Conservation (phyloP, 2,888 invertebrate genomes). For the Drosophila atripex region DNA sequence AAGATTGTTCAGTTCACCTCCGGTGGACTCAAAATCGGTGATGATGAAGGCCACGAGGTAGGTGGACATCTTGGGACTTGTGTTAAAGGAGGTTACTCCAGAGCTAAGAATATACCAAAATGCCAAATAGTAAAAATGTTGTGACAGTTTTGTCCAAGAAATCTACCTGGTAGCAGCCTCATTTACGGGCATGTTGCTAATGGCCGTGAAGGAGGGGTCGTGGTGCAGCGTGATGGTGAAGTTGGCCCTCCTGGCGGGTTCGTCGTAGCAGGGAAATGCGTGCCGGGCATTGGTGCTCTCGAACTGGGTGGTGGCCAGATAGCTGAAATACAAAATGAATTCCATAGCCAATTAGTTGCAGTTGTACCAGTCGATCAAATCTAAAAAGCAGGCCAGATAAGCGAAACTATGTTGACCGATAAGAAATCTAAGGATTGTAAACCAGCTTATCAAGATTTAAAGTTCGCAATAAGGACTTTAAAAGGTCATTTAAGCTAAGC, state of each 20-base stretch:
- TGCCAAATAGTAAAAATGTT: neutral
- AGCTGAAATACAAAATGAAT: slow-evolving; percentile 51
- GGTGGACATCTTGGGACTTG: slow-evolving; percentile 88
- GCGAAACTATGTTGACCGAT: neutral
- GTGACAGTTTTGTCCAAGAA: neutral
- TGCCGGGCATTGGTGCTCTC: slow-evolving; percentile 88
- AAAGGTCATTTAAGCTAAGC: neutral
- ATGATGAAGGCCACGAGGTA: slow-evolving; percentile 93
- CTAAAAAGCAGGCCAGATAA: neutral
- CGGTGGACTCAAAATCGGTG: slow-evolving; percentile 84
- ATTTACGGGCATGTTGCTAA: slow-evolving; percentile 85
- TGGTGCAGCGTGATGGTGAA: slow-evolving; percentile 78
- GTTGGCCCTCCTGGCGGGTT: slow-evolving; percentile 88
- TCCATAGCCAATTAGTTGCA: neutral
- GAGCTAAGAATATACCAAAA: slow-evolving; percentile 12
- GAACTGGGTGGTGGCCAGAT: slow-evolving; percentile 87
- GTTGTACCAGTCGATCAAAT: neutral
- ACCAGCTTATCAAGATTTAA: neutral
- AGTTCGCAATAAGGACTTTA: neutral
- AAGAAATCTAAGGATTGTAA: neutral
- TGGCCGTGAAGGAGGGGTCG: slow-evolving; percentile 67
- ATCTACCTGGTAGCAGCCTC: slow-evolving; percentile 41
- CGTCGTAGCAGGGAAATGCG: slow-evolving; percentile 91
- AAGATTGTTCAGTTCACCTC: slow-evolving; percentile 61
- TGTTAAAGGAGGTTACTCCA: slow-evolving; percentile 80